A percentile compares a stretch with the other conserved stretches of the same genome.
Conservation (phyloP, 2,888 invertebrate species). For the Drosophila barbarae region DNA sequence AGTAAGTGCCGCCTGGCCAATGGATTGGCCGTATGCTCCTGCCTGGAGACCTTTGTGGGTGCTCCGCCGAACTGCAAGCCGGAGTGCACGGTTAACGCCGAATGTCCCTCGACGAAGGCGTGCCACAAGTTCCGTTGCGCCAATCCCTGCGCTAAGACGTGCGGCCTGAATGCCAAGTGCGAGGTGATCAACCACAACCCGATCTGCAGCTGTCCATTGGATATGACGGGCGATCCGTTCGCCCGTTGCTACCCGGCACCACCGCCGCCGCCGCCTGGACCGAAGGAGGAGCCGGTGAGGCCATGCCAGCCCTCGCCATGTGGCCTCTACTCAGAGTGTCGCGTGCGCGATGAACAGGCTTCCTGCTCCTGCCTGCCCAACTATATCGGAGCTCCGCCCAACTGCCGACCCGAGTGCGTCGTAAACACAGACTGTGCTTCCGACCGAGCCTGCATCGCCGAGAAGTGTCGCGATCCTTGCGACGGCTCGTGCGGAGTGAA, state of each 20-base stretch:
- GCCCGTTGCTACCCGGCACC: constrained; percentile 84
- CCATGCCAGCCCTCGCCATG: constrained; percentile 88
- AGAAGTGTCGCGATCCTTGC: constrained; percentile 87
- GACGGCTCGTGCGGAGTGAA: constrained; percentile 86
- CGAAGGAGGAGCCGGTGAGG: constrained; percentile 77
- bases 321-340: constrained; percentile 85
- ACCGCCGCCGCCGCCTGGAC: constrained; percentile 57
- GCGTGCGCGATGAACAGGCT: constrained; percentile 82
- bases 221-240: constrained; percentile 90
- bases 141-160: constrained; percentile 90
- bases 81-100: constrained; percentile 90
- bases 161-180: constrained; percentile 88
- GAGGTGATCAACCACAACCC: constrained; percentile 90
- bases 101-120: constrained; percentile 88
- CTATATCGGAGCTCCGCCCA: constrained; percentile 86
- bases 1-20: constrained; percentile 88
- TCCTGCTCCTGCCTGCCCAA: constrained; percentile 84
- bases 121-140: constrained; percentile 90
- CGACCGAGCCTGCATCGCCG: constrained; percentile 85
- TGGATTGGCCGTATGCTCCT: constrained; percentile 88
- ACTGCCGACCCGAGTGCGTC: constrained; percentile 84
- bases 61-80: constrained; percentile 90
- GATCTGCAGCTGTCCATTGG: constrained; percentile 87
- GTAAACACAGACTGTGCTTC: constrained; percentile 85
- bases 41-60: constrained; percentile 86